These are phyloP conservation scores for Tapera naevia DNA, from an alignment of 2,797 vertebrate genomes.

Conservation along the genomic window DNA sequence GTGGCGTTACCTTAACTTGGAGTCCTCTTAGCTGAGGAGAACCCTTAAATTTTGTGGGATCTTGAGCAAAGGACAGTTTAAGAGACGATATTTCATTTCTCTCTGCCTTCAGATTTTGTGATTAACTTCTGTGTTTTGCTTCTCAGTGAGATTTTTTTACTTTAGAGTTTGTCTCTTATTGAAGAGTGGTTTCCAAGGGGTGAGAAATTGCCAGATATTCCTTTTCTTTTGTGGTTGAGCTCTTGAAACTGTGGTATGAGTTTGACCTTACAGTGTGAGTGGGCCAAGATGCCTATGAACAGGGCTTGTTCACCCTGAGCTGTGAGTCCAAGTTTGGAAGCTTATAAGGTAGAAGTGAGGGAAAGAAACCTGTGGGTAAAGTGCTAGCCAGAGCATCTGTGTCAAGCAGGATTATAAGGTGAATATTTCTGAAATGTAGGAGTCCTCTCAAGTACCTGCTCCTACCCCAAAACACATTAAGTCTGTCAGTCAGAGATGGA, in stretches of 20 bases:
- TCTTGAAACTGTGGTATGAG: background rate
- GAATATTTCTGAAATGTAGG: background rate
- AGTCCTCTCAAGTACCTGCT: background rate
- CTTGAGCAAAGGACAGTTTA: background rate
- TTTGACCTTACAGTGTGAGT: background rate
- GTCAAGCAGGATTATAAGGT: background rate
- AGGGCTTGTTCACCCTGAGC: accelerated
- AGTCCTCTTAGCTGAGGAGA: background rate
- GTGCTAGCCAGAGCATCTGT: background rate
- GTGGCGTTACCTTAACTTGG: background rate
- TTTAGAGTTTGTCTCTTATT: background rate
- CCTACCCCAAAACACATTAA: background rate
- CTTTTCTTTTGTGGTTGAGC: background rate
- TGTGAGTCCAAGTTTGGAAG: background rate
- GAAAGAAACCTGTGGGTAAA: background rate
- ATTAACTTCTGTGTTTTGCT: background rate
- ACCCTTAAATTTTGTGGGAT: background rate
- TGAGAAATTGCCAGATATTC: background rate
- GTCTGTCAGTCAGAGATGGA: background rate
- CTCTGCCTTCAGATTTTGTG: background rate
- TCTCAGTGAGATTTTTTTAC: background rate
- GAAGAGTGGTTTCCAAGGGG: background rate
- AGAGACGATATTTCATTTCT: background rate
- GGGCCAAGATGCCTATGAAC: background rate
- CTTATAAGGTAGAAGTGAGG: background rate